Evolutionary conservation across 2,888 invertebrate species (phyloP).

Genomic region (Atrina japonica): DNA sequence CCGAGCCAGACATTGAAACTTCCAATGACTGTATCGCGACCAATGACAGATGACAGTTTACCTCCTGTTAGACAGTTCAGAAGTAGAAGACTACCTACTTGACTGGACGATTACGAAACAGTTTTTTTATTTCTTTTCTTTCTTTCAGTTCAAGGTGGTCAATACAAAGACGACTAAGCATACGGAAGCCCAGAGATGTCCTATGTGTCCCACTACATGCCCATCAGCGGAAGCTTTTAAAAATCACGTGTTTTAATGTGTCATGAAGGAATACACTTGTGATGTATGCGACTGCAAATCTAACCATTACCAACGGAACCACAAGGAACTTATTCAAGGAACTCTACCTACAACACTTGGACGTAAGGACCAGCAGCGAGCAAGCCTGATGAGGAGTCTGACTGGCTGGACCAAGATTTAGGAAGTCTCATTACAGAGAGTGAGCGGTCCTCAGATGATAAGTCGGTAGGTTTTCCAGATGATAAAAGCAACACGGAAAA

Average conservation of each 20-base stretch:
- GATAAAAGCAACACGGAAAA: neutral
- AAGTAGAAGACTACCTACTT: too few relatives aligned
- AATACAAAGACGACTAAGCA: too few relatives aligned
- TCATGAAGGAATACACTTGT: neutral
- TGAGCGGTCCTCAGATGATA: neutral
- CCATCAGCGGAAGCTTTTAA: neutral
- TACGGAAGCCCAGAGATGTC: neutral
- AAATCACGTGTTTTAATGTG: neutral
- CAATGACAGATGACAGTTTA: too few relatives aligned
- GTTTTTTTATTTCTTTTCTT: too few relatives aligned
- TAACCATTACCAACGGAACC: neutral
- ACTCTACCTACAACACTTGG: neutral
- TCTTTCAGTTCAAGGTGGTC: too few relatives aligned
- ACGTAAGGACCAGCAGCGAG: neutral
- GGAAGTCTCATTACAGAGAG: neutral
- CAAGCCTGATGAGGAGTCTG: neutral
- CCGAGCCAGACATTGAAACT: neutral
- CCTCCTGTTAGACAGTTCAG: too few relatives aligned
- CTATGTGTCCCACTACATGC: neutral
- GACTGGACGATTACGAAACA: too few relatives aligned
- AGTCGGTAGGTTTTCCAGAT: neutral
- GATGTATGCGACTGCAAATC: too few relatives aligned
- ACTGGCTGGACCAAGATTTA: neutral
- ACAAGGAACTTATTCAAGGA: neutral
- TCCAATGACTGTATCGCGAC: neutral